Evolutionary conservation across 2,113 vertebrate genomes (phyloP).

Genomic region (Anas platyrhynchos): DNA sequence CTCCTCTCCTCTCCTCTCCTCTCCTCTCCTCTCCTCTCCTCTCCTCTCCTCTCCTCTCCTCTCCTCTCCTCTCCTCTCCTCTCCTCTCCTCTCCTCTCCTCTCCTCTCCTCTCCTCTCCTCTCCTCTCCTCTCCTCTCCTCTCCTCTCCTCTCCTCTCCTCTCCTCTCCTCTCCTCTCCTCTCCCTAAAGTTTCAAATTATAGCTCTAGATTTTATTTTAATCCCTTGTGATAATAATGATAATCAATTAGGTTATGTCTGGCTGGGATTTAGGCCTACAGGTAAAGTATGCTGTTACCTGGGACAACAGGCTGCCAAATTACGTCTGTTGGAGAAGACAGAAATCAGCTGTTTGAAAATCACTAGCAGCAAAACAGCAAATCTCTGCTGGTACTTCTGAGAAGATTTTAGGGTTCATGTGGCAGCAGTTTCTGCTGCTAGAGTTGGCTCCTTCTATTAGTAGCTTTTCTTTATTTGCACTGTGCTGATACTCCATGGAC

Average conservation of each 20-base stretch:
- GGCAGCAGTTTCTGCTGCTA: neutral
- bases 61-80: neutral
- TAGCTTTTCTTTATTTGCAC: neutral
- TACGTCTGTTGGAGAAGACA: neutral
- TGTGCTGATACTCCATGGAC: neutral
- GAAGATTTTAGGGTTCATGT: neutral
- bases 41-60: neutral
- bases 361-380: neutral
- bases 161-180: neutral
- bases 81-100: neutral
- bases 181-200: neutral
- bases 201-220: neutral
- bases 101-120: neutral
- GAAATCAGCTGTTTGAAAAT: constrained; percentile 5
- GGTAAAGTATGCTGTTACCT: neutral
- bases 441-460: neutral
- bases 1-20: neutral
- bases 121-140: neutral
- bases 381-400: neutral
- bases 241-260: neutral
- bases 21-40: neutral
- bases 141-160: neutral
- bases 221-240: neutral
- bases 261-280: neutral
- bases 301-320: constrained; percentile 19